Conservation (phyloP, 1,140 invertebrate genomes). For the Bombus balteatus region DNA sequence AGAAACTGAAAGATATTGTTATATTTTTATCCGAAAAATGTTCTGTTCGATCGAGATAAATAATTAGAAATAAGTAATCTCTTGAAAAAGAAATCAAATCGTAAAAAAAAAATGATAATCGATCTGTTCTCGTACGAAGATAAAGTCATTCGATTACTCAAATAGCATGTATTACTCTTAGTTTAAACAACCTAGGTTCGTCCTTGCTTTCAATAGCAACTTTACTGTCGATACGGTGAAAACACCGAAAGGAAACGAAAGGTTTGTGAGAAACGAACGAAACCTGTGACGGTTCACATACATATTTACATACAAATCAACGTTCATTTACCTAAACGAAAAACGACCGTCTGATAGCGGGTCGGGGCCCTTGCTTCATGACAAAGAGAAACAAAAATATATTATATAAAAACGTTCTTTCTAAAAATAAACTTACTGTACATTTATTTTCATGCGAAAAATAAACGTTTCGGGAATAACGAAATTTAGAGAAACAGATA, state of each 20-base stretch:
- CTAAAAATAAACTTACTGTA: constrained; percentile 10
- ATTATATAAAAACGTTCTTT: constrained; percentile 12
- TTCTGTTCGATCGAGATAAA: neutral
- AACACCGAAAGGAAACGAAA: neutral
- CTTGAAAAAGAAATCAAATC: no score
- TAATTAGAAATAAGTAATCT: neutral
- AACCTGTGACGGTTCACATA: constrained; percentile 33
- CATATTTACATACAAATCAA: constrained; percentile 56
- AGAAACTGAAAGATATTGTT: neutral
- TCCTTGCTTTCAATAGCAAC: no score
- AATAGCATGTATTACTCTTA: neutral
- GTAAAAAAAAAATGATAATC: no score
- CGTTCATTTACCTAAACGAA: constrained; percentile 82
- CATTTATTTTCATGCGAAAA: neutral
- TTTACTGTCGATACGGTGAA: neutral
- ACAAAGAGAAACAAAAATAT: constrained; percentile 66
- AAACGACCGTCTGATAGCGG: constrained; percentile 82
- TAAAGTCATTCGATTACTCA: neutral
- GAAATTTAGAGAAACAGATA: neutral
- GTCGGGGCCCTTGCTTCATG: constrained; percentile 80
- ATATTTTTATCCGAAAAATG: neutral
- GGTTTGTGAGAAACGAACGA: neutral
- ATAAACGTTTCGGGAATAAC: neutral
- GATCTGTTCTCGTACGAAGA: neutral
- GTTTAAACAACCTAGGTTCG: neutral